A percentile compares a stretch with the other conserved stretches of the same genome.
These are phyloP conservation scores for Melipona beecheii DNA, from an alignment of 2,888 invertebrate genomes.

Conservation along the genomic window DNA sequence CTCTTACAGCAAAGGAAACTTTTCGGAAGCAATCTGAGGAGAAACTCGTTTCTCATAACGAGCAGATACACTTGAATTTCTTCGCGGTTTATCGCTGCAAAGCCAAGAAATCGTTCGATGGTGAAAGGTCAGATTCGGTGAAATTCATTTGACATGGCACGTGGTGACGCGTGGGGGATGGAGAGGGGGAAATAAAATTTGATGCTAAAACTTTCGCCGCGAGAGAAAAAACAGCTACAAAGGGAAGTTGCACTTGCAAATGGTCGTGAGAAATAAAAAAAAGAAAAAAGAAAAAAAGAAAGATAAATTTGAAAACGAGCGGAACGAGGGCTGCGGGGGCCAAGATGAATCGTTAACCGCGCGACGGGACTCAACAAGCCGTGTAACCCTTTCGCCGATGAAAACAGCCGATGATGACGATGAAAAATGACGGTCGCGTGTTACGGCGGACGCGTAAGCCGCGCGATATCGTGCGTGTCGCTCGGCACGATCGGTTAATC, in stretches of 20 bases:
- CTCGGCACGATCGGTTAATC: constrained; percentile 60
- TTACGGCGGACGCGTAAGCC: constrained; percentile 23
- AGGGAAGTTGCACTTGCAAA: too few species aligned
- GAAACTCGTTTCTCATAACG: background rate
- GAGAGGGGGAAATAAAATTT: too few species aligned
- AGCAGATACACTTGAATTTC: background rate
- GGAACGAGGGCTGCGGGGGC: too few species aligned
- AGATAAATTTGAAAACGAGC: background rate
- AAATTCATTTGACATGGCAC: background rate
- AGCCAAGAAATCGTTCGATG: background rate
- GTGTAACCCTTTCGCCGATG: constrained; percentile 7
- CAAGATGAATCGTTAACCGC: background rate
- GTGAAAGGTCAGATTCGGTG: background rate
- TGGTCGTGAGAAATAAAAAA: too few species aligned
- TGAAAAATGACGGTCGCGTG: constrained; percentile 30
- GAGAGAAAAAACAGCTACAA: background rate
- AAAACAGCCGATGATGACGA: background rate
- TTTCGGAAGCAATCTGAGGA: background rate
- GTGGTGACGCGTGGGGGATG: too few species aligned
- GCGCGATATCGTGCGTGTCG: constrained; percentile 37
- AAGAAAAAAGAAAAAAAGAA: too few species aligned
- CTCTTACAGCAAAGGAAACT: background rate
- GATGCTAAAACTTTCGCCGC: too few species aligned
- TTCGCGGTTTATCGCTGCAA: background rate
- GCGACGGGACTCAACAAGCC: background rate